Evolutionary conservation across 2,113 vertebrate species (phyloP).

Genomic region (Xyrauchen texanus): DNA sequence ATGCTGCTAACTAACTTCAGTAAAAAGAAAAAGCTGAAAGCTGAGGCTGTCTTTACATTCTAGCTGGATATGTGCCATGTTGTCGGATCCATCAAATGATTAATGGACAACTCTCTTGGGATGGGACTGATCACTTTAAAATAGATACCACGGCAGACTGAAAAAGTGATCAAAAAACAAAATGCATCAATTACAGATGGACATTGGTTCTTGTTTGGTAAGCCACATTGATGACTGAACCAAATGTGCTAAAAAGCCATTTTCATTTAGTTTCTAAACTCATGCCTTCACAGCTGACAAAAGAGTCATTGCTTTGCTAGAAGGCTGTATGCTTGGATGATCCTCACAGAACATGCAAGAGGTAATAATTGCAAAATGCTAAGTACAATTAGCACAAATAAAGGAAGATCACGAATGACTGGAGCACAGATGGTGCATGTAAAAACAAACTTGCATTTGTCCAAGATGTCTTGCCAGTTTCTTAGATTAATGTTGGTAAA

Average conservation of each 20-base stretch:
- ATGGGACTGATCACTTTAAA: slow-evolving; percentile 69
- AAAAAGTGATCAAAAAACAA: slow-evolving; percentile 58
- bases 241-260: slow-evolving; percentile 48
- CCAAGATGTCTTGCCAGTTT: slow-evolving; percentile 28
- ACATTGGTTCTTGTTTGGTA: slow-evolving; percentile 42
- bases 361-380: slow-evolving; percentile 50
- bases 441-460: slow-evolving; percentile 46
- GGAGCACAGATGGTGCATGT: slow-evolving; percentile 46
- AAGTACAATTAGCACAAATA: slow-evolving; percentile 44
- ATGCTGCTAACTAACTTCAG: slow-evolving; percentile 48
- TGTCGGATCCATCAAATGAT: slow-evolving; percentile 65
- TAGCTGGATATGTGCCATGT: slow-evolving; percentile 61
- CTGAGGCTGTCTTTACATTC: slow-evolving; percentile 66
- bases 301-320: slow-evolving; percentile 39
- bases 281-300: slow-evolving; percentile 36
- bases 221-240: slow-evolving; percentile 41
- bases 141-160: slow-evolving; percentile 60
- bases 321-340: slow-evolving; percentile 36
- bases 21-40: slow-evolving; percentile 65
- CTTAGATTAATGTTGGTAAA: slow-evolving; percentile 29
- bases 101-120: slow-evolving; percentile 61
- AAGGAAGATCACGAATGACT: slow-evolving; percentile 41
- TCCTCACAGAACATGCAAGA: slow-evolving; percentile 16
- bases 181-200: slow-evolving; percentile 54
- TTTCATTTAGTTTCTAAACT: slow-evolving; percentile 45